Base-by-base conservation (phyloP, 2,888 invertebrate species). In the Spisula subtruncata region DNA sequence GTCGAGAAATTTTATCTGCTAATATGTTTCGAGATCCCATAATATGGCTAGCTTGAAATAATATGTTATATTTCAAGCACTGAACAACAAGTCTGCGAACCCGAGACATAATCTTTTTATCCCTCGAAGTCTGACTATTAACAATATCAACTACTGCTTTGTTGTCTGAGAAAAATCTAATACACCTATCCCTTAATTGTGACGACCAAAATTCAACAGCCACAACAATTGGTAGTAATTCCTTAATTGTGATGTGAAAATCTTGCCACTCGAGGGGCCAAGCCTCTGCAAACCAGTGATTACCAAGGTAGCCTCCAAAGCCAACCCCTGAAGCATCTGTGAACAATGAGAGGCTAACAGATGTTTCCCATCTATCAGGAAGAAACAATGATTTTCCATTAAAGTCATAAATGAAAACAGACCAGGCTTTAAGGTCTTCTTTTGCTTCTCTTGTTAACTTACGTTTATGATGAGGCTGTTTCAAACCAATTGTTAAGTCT, bases 81-180 rank as follows among this genome's bases (percentile, higher is more conserved):
- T 51, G 14, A 51, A 51, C 10, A 51, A 51, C 51, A 8, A 51
- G 14, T 12, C 51, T 8, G 14, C 51, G 51, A 14, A 51, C 51
- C 14, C 8, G 51, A 8, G 10, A 12, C 51, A 51, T 51, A 12
- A 51, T 12, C 51, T 12, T 12, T 51, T 51, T 51, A 51, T 51
- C 51, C 14, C 14, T 51, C 14, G 51, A 51, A 12, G 51, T 12
- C 51, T 51, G 51, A 8, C 14, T 51, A 14, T 51, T 92, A n/a
- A 92, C 81, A n/a, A 92, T 87, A 25, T 84, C 12, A 5, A 91
- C 89, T 1, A 90, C 86, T 18, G 87, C 89, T 32, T 41, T 54
- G 86, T 92, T 92, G 60, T 92, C 91, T 20, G 89, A 88, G 88
- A 87, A 87, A 51, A 91, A 91, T 10, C 81, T 8, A 8, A 92